A percentile compares a stretch with the other conserved stretches of the same genome.
These are phyloP conservation scores for Grus americana DNA, from an alignment of 2,113 vertebrate species.

Conservation along the genomic window DNA sequence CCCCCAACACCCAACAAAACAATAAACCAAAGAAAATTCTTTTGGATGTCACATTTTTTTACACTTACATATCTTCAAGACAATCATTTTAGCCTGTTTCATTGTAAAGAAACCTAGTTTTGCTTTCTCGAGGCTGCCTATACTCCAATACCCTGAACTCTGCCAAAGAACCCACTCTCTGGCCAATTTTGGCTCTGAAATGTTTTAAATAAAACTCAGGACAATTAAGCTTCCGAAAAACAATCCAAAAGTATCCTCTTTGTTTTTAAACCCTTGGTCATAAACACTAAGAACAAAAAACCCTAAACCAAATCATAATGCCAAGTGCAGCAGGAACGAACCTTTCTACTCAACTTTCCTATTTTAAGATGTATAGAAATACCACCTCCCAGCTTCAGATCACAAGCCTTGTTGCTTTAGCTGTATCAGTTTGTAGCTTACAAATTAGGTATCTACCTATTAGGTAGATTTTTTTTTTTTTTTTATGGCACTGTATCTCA, in stretches of 20 bases:
- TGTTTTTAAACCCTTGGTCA: background rate
- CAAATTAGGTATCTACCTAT: background rate
- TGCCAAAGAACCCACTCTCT: background rate
- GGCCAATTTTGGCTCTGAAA: background rate
- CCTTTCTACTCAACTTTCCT: background rate
- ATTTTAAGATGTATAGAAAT: background rate
- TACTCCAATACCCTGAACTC: background rate
- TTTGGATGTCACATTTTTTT: background rate
- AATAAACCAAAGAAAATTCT: background rate
- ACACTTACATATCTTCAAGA: background rate
- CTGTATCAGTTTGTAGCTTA: background rate
- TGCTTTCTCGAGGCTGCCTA: background rate
- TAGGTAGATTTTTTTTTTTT: background rate
- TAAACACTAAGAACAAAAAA: background rate
- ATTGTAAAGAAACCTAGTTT: background rate
- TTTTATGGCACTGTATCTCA: background rate
- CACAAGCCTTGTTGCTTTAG: background rate
- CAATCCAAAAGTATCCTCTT: background rate
- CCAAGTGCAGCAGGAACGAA: background rate
- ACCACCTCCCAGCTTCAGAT: background rate
- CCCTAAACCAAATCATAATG: background rate
- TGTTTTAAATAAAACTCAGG: background rate
- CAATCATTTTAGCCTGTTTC: background rate
- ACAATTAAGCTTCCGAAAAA: background rate
- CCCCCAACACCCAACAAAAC: accelerated